phyloP scores from a whole-genome alignment of 2,113 vertebrate genomes.

The Megatriorchis doriae region DNA sequence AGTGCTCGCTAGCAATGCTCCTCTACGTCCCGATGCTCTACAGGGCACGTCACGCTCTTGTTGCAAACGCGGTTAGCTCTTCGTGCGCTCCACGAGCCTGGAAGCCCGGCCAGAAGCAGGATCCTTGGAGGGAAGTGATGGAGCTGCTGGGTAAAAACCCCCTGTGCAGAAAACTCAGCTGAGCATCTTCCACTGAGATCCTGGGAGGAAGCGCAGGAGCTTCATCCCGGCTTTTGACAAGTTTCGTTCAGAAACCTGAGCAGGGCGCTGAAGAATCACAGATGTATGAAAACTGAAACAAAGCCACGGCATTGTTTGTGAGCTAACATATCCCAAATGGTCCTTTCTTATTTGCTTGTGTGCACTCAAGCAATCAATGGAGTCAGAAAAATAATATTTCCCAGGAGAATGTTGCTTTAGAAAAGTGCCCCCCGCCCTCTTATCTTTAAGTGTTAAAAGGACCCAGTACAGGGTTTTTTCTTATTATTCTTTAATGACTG shows the following conservation, averaged over 20 bases:
- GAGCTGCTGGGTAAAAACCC: not conserved
- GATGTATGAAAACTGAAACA: not conserved
- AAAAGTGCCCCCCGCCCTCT: not conserved
- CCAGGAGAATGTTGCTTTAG: not conserved
- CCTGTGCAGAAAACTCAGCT: not conserved
- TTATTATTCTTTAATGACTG: not conserved
- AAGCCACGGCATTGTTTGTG: not conserved
- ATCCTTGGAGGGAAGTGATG: not conserved
- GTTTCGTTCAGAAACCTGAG: not conserved
- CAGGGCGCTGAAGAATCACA: not conserved
- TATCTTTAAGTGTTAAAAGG: not conserved
- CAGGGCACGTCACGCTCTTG: not conserved
- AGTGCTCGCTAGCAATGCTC: accelerated
- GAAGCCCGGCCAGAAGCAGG: not conserved
- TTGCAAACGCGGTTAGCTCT: accelerated
- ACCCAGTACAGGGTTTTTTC: not conserved
- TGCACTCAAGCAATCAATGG: not conserved
- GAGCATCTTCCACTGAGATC: not conserved
- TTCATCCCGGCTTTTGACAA: not conserved
- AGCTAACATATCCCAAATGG: not conserved
- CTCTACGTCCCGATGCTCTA: accelerated
- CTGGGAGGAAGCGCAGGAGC: not conserved
- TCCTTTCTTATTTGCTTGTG: not conserved
- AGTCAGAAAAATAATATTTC: not conserved
- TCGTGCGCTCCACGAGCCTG: accelerated